Percentiles rank a stretch among this genome's conserved stretches.
Evolutionary conservation across 2,888 invertebrate genomes (phyloP).

Genomic region (Xanthorhoe designata): DNA sequence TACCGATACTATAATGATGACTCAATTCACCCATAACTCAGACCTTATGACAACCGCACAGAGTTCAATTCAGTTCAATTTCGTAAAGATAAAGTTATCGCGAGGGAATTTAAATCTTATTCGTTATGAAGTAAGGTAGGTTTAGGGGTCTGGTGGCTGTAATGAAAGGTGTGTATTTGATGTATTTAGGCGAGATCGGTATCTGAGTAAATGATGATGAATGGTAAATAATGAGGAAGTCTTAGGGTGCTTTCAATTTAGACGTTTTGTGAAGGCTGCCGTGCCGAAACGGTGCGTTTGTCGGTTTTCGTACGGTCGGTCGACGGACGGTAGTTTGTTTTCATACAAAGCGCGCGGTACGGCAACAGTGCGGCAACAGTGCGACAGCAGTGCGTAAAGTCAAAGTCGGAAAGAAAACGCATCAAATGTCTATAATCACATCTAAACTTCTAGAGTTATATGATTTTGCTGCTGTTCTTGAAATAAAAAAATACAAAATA

Average conservation of each 20-base stretch:
- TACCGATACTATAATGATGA: conserved; percentile 37
- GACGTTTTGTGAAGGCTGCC: too few relatives aligned
- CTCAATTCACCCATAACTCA: not conserved
- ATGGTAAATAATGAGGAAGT: conserved; percentile 9
- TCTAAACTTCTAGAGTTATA: too few relatives aligned
- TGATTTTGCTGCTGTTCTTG: too few relatives aligned
- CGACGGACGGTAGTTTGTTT: too few relatives aligned
- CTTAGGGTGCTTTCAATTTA: not conserved
- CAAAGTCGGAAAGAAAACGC: too few relatives aligned
- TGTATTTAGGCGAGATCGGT: conserved; percentile 27
- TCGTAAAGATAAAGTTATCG: not conserved
- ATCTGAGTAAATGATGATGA: conserved; percentile 25
- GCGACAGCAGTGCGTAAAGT: too few relatives aligned
- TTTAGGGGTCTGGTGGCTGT: conserved; percentile 16
- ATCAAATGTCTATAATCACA: too few relatives aligned
- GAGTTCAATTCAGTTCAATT: not conserved
- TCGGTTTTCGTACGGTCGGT: too few relatives aligned
- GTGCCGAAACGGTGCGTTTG: too few relatives aligned
- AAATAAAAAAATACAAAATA: too few relatives aligned
- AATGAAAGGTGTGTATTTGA: conserved; percentile 40
- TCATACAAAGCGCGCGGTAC: too few relatives aligned
- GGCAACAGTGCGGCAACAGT: too few relatives aligned
- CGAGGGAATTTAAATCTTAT: conserved; percentile 16
- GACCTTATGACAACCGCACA: conserved; percentile 11
- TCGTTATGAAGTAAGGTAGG: not conserved